Evolutionary conservation across 1,140 invertebrate species (phyloP), one percentile per base, ranked within the genome.

Genomic region (Mercenaria mercenaria): DNA sequence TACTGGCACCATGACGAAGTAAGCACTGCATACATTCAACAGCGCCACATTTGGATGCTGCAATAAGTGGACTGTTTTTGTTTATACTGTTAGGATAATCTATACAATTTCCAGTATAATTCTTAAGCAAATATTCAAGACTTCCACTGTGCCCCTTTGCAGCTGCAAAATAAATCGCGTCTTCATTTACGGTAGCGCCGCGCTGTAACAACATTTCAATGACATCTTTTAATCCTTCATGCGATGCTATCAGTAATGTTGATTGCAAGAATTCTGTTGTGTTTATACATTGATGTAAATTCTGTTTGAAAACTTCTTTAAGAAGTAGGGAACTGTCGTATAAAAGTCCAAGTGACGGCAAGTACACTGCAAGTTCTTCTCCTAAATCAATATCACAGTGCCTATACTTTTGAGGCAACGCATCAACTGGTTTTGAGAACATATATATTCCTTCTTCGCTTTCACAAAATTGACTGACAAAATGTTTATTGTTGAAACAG

Each of bases 61-160:
- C 84, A 76, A 86, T 86, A n/a, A 86, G 26, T 34, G 84, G 84
- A 61, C 37, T 29, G 37, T 86, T 86, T 37, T 34, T 61, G 50
- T 86, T 76, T 0, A 77, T 52, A 41, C 29, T 41, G 37, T 61
- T 34, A 47, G 37, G 20, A 11, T 37, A 47, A 43, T 37, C 29
- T 20, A 39, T 77, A 4, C 43, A 8, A 41, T 52, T 34, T 74
- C n/a, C 34, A 50, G 20, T 29, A 50, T 26, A 47, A 18, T 76
- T 56, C 29, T 50, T 18, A 10, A 74, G n/a, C 13, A 76, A 23
- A n/a, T 26, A 26, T 15, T 61, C 32, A n/a, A 50, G 29, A 26
- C 34, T 47, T 20, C 26, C 26, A 3, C 11, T 32, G 23, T 50
- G 20, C 4, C 26, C 23, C 3, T 77, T 77, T 47, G 41, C n/a